A percentile compares a stretch with the other conserved stretches of the same genome.
Evolutionary conservation across 1,140 invertebrate species (phyloP).

Genomic region (Listronotus bonariensis): DNA sequence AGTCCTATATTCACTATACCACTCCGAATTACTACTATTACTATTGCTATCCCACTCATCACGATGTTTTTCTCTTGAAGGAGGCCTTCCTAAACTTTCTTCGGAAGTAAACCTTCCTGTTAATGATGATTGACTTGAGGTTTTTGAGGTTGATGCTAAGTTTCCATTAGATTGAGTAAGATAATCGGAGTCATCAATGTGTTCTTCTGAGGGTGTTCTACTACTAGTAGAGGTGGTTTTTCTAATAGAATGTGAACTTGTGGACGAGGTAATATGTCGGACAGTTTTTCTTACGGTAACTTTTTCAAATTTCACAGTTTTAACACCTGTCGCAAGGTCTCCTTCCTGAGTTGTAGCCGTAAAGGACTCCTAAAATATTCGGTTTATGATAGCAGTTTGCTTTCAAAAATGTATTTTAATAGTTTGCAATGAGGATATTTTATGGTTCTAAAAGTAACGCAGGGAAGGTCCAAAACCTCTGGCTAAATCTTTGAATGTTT

Average conservation of each 20-base stretch:
- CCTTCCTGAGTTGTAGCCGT: slow-evolving; percentile 67
- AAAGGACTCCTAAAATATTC: slow-evolving; percentile 60
- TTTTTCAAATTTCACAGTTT: slow-evolving; percentile 70
- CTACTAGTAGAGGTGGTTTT: slow-evolving; percentile 43
- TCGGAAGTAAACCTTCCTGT: slow-evolving; percentile 64
- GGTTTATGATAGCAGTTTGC: background rate
- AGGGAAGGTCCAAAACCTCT: too few relatives aligned
- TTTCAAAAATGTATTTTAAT: background rate
- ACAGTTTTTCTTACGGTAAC: slow-evolving; percentile 65
- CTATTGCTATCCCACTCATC: slow-evolving; percentile 47
- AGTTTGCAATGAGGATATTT: slow-evolving; percentile 11
- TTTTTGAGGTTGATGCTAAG: slow-evolving; percentile 58
- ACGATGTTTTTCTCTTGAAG: slow-evolving; percentile 45
- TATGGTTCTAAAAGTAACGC: too few relatives aligned
- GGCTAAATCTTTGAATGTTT: too few relatives aligned
- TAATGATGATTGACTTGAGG: slow-evolving; percentile 54
- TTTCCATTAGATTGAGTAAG: slow-evolving; percentile 61
- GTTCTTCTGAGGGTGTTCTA: slow-evolving; percentile 63
- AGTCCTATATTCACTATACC: slow-evolving; percentile 64
- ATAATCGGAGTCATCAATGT: slow-evolving; percentile 63
- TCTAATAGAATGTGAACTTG: slow-evolving; percentile 35
- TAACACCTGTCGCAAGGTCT: slow-evolving; percentile 63
- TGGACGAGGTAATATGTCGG: slow-evolving; percentile 53
- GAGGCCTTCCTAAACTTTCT: slow-evolving; percentile 56
- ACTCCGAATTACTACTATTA: slow-evolving; percentile 57